Percentiles rank a stretch among this genome's conserved stretches.
phyloP scores from a whole-genome alignment of 2,888 invertebrate genomes.

The Dryococelus australis region DNA sequence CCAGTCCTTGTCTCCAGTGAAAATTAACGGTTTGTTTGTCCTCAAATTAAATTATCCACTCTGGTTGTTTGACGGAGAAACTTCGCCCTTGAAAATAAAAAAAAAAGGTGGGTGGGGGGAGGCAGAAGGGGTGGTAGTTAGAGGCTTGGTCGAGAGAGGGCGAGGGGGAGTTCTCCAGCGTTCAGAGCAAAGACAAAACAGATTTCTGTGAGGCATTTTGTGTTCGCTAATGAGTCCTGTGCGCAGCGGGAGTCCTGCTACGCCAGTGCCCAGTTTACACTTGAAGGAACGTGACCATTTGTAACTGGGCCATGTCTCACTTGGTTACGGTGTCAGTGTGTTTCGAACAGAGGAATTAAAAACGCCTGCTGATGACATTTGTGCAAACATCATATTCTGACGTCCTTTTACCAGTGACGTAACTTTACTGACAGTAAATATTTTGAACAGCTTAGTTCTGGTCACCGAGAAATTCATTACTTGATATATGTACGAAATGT shows the following conservation, averaged over 20 bases:
- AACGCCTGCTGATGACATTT: too few relatives aligned
- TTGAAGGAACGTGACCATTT: too few relatives aligned
- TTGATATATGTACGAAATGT: too few relatives aligned
- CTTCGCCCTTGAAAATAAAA: slow-evolving; percentile 1
- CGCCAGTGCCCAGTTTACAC: not conserved
- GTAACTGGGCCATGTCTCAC: too few relatives aligned
- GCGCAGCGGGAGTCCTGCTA: not conserved
- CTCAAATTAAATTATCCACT: slow-evolving; percentile 16
- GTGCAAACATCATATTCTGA: too few relatives aligned
- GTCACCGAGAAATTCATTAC: too few relatives aligned
- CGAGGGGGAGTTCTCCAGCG: not conserved
- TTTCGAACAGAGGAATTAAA: too few relatives aligned
- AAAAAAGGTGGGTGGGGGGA: not conserved
- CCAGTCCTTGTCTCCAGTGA: slow-evolving; percentile 1
- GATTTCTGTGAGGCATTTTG: not conserved
- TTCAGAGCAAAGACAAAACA: slow-evolving; percentile 9
- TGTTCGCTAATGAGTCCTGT: not conserved
- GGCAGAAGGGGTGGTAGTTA: not conserved
- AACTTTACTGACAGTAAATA: too few relatives aligned
- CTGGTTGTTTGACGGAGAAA: slow-evolving; percentile 16
- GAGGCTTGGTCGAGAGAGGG: not conserved
- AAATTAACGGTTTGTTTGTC: slow-evolving; percentile 11
- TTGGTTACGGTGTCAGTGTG: too few relatives aligned
- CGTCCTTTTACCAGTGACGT: too few relatives aligned
- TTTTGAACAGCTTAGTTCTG: too few relatives aligned